Base-by-base conservation (phyloP, 2,113 vertebrate genomes). In the Sarotherodon lohbergeri region DNA sequence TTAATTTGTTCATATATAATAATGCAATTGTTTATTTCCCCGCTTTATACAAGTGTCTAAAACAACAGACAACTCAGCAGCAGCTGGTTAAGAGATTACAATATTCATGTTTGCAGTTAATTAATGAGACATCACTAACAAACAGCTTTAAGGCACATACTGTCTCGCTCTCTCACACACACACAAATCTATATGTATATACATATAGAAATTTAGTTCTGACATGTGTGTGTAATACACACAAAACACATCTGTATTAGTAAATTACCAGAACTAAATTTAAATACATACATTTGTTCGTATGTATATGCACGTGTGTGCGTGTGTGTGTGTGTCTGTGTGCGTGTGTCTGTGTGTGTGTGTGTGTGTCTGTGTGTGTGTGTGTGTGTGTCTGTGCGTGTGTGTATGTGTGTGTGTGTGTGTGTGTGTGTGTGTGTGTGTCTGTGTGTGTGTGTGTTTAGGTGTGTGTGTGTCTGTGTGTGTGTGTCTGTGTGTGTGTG, bases 21-120 rank as follows among this genome's bases (percentile, higher is more conserved):
- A 73, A 73, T 73, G 39, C 41, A 73, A 73, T 17, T 50, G 16
- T 52, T 50, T 50, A 50, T 78, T 50, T 5, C 71, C 6, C 16
- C 3, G 5, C 9, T 32, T 29, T 41, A 41, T 1, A 43, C 10
- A 41, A 41, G 34, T 24, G 79, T 16, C 9, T 27, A 39, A 27
- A 54, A 7, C 63, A 39, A 54, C 22, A 66, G 61, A 83, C n/a
- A 27, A 8, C 96, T 96, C 61, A 83, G 24, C 7, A 76, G 24
- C 66, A 68, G 29, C 48, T 80, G 17, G 79, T 78, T 78, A 52
- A 52, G 16, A 52, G 27, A 78, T 52, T 78, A 52, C 16, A 78
- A n/a, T 78, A 17, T 78, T 52, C 46, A 52, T 78, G 73, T 52
- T 50, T 78, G 27, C 46, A n/a, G 46, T 78, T 78, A 78, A 78